Conservation (phyloP, 2,888 invertebrate species). For the Ganaspis brasiliensis region DNA sequence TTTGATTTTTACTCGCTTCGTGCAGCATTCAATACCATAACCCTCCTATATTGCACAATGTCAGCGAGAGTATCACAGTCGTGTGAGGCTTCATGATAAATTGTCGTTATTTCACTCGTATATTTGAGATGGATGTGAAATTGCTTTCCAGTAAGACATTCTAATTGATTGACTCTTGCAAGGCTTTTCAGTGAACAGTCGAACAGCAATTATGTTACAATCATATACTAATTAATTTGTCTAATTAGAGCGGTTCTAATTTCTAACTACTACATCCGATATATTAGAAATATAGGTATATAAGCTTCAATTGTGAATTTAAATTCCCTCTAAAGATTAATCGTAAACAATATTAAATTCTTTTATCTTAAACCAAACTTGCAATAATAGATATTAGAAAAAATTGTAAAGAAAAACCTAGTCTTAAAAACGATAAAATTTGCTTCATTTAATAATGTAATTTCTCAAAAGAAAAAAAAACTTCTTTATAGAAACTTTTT, state of each 20-base stretch:
- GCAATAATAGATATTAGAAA: too few relatives aligned
- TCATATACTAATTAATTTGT: not conserved
- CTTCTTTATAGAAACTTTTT: too few relatives aligned
- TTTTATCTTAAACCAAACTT: too few relatives aligned
- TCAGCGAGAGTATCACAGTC: conserved; percentile 14
- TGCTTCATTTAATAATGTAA: too few relatives aligned
- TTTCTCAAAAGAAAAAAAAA: too few relatives aligned
- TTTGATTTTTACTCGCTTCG: conserved; percentile 20
- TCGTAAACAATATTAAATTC: too few relatives aligned
- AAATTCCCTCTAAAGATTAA: too few relatives aligned
- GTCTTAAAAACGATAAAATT: too few relatives aligned
- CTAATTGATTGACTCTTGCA: conserved; percentile 30
- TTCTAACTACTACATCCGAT: not conserved
- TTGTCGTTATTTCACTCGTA: conserved; percentile 1
- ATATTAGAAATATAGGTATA: too few relatives aligned
- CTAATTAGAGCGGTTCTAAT: conserved; percentile 5
- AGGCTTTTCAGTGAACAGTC: conserved; percentile 7
- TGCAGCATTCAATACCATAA: conserved; percentile 33
- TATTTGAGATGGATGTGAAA: conserved; percentile 40
- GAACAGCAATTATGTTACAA: conserved; percentile 21
- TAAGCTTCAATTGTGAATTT: too few relatives aligned
- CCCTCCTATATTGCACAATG: conserved; percentile 30
- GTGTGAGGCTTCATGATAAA: conserved; percentile 22
- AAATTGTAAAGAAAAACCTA: too few relatives aligned
- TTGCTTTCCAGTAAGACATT: conserved; percentile 1